Conservation (phyloP, 2,797 vertebrate genomes). For the Taeniopygia guttata region DNA sequence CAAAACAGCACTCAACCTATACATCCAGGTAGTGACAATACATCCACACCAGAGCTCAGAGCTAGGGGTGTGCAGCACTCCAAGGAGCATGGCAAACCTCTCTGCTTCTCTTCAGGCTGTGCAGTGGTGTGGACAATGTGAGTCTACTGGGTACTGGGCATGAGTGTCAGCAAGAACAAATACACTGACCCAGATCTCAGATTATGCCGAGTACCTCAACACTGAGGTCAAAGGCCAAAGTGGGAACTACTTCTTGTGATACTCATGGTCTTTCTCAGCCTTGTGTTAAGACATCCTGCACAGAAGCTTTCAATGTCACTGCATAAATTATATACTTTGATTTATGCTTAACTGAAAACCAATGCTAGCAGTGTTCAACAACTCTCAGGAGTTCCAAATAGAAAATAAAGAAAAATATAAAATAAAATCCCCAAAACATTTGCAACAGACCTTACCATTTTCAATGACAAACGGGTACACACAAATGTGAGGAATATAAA, state of each 20-base stretch:
- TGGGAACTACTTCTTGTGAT: not conserved
- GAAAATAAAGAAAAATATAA: slow-evolving; percentile 15
- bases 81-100: not conserved
- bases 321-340: not conserved
- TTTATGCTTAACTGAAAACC: not conserved
- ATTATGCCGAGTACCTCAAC: not conserved
- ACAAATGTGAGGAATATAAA: slow-evolving; percentile 49
- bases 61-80: not conserved
- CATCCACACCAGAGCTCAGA: not conserved
- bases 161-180: not conserved
- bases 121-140: not conserved
- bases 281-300: not conserved
- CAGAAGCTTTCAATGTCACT: not conserved
- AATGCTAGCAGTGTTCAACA: not conserved
- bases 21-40: not conserved
- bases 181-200: not conserved
- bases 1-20: not conserved
- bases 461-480: slow-evolving; percentile 23
- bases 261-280: not conserved
- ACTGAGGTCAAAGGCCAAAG: not conserved
- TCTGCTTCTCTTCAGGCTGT: not conserved
- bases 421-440: slow-evolving; percentile 11
- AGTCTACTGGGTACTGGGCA: not conserved
- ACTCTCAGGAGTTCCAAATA: not conserved
- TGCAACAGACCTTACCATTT: slow-evolving; percentile 42